Conservation (phyloP, 2,113 vertebrate species). For the Serinus canaria region DNA sequence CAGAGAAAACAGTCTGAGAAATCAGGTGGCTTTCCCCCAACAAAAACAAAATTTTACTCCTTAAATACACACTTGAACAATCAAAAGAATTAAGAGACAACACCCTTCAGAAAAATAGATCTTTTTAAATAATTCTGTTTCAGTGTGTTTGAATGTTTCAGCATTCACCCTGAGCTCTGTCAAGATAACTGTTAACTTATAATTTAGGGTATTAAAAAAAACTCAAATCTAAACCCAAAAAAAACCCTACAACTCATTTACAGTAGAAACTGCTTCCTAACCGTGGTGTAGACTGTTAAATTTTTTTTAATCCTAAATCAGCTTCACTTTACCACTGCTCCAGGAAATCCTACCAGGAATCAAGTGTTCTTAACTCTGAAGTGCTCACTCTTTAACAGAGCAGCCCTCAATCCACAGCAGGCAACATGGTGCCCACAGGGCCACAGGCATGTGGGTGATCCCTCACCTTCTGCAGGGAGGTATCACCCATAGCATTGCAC, state of each 20-base stretch:
- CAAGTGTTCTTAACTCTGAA: background rate
- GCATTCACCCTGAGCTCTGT: background rate
- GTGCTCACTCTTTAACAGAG: background rate
- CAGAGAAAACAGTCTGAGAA: background rate
- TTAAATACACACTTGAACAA: background rate
- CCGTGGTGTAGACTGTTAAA: background rate
- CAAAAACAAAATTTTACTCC: background rate
- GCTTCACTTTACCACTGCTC: background rate
- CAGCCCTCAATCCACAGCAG: background rate
- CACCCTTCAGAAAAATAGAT: background rate
- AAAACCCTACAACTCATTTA: background rate
- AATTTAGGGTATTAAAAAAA: background rate
- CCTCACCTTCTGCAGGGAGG: background rate
- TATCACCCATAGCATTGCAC: fast-evolving
- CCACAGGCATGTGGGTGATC: background rate
- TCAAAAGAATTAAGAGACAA: background rate
- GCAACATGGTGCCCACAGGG: background rate
- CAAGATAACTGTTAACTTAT: background rate
- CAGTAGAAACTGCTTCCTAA: background rate
- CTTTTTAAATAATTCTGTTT: background rate
- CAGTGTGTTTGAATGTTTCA: background rate
- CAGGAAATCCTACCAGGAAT: background rate
- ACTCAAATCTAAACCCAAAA: background rate
- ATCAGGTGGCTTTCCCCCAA: fast-evolving
- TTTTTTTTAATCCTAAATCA: background rate